Conservation (phyloP, 1,140 invertebrate species). For the Drosophila repletoides region DNA sequence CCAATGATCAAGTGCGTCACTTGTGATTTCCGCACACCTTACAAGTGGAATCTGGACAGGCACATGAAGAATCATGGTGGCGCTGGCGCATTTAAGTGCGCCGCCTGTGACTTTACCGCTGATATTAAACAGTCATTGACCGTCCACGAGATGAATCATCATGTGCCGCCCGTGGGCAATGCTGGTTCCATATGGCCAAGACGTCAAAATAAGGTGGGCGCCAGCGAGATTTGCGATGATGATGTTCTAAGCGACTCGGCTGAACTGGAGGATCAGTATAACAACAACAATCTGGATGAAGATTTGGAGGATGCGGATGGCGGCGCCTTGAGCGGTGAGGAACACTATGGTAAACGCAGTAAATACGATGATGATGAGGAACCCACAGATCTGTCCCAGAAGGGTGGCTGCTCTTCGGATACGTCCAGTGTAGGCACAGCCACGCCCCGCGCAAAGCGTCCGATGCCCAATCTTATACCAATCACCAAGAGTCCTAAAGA, state of each 20-base stretch:
- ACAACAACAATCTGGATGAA: conserved; percentile 78
- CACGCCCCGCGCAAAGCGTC: conserved; percentile 83
- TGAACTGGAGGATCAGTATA: conserved; percentile 75
- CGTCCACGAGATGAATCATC: conserved; percentile 95
- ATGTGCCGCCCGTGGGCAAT: conserved; percentile 89
- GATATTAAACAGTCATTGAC: conserved; percentile 96
- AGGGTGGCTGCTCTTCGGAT: conserved; percentile 77
- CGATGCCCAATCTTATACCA: conserved; percentile 88
- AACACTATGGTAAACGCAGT: conserved; percentile 64
- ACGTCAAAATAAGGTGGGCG: conserved; percentile 88
- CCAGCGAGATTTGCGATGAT: conserved; percentile 85
- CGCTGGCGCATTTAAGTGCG: conserved; percentile 91
- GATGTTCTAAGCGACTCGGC: conserved; percentile 77
- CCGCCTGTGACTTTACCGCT: conserved; percentile 94
- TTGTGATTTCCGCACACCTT: conserved; percentile 95
- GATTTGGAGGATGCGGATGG: conserved; percentile 61
- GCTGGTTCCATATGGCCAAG: conserved; percentile 83
- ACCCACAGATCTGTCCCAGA: conserved; percentile 83
- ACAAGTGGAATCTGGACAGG: conserved; percentile 90
- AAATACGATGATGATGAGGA: conserved; percentile 83
- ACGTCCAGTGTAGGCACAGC: conserved; percentile 79
- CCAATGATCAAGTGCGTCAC: conserved; percentile 96
- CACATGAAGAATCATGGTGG: conserved; percentile 96
- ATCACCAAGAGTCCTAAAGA: conserved; percentile 83
- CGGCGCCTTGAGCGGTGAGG: conserved; percentile 41